Evolutionary conservation across 1,140 invertebrate genomes (phyloP), one percentile per base, ranked within the genome.

Genomic region (Drosophila grimshawi): DNA sequence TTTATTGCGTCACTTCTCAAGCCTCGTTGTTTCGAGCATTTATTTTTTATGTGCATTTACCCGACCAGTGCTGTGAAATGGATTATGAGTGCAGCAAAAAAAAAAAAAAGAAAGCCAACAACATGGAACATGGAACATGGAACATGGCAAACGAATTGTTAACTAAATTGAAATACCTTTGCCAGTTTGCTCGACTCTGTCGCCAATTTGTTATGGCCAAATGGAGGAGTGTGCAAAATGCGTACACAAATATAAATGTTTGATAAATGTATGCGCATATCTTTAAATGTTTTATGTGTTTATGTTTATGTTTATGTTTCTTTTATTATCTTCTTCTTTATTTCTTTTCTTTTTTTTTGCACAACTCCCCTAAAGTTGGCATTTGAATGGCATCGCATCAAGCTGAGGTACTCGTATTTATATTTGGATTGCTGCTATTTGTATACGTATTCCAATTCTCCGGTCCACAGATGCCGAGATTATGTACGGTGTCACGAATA

Each of bases 1-100:
- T 66, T 29, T 62, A 69, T 74, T 69, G 61, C 65, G 71, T 62
- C 65, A 74, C 66, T 69, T 65, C 61, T 56, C 53, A 68, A 73
- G 70, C 57, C 70, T 64, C 70, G 33, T 46, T 61, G 32, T 68
- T 61, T 55, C 29, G 6, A 52, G 60, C 52, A 41, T 10, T 8
- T 32, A 29, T 27, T 43, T 35, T 19, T 19, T 5, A 6, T 33
- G 41, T 60, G 57, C 1, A 29, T 4, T 45, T 7, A 30, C 29
- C 8, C 39, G n/a, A 11, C 43, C 45, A 37, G 8, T 35, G 45
- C 45, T 61, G 59, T 37, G 35, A 49, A 49, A 11, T 37, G 45
- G 19, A 49, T 29, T 32, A 45, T 30, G 46, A 55, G 52, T 46
- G 3, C 27, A 11, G 41, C 56, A 55, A 37, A 30, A 53, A 6